A percentile compares a stretch with the other conserved stretches of the same genome.
These are phyloP conservation scores for Liodrosophila aerea DNA, from an alignment of 2,888 invertebrate genomes.

Conservation along the genomic window DNA sequence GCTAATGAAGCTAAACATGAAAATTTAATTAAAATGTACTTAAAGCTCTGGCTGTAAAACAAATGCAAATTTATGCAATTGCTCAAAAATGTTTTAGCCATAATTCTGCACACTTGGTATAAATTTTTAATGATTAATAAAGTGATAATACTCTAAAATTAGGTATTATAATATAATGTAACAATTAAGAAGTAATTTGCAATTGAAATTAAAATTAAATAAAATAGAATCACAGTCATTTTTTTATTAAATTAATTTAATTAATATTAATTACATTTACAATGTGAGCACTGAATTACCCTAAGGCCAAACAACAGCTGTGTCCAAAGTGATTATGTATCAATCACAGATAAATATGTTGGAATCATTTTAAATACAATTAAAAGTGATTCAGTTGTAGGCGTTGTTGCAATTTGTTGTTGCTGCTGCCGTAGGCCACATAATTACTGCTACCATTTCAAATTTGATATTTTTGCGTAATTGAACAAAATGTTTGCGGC, in stretches of 20 bases:
- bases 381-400: constrained; percentile 14
- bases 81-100: constrained; percentile 25
- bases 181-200: neutral
- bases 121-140: constrained; percentile 13
- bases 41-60: constrained; percentile 33
- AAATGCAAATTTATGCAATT: constrained; percentile 45
- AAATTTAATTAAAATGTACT: constrained; percentile 65
- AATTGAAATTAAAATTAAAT: neutral
- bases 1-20: constrained; percentile 68
- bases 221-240: neutral
- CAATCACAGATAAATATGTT: constrained; percentile 18
- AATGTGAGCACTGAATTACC: too few species aligned
- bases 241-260: too few species aligned
- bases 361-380: constrained; percentile 43
- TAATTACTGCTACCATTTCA: constrained; percentile 42
- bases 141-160: neutral
- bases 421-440: constrained; percentile 25
- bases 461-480: constrained; percentile 34
- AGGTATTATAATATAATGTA: neutral
- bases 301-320: too few species aligned
- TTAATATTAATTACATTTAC: neutral
- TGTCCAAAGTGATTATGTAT: constrained; percentile 10
- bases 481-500: constrained; percentile 35
- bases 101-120: constrained; percentile 12
- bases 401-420: constrained; percentile 21